These are phyloP conservation scores for Mesembrinibis cayennensis DNA, from an alignment of 2,113 vertebrate species.

Conservation along the genomic window DNA sequence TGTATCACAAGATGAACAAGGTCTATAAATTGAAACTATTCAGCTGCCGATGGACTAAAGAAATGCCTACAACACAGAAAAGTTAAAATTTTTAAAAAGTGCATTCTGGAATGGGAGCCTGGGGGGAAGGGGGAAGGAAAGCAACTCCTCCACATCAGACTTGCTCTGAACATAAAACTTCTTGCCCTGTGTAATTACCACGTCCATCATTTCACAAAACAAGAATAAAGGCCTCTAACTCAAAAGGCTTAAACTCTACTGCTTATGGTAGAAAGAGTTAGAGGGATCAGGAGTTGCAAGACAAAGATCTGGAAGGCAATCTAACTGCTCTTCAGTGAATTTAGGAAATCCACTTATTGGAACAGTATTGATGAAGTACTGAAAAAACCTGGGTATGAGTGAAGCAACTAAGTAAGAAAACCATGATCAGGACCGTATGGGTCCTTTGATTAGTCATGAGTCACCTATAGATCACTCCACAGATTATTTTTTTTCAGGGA, in stretches of 20 bases:
- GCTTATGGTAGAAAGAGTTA: background rate
- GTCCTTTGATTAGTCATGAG: background rate
- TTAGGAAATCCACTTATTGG: background rate
- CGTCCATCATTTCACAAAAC: background rate
- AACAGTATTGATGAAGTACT: background rate
- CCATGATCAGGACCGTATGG: background rate
- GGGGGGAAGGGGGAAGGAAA: background rate
- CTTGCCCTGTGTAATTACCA: background rate
- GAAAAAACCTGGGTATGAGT: background rate
- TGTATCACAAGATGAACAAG: background rate
- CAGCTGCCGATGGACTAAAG: background rate
- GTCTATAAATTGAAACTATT: background rate
- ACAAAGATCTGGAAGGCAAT: background rate
- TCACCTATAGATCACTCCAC: background rate
- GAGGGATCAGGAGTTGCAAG: background rate
- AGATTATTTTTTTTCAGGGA: background rate
- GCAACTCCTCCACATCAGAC: background rate
- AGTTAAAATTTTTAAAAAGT: background rate
- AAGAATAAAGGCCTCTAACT: background rate
- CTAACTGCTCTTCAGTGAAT: background rate
- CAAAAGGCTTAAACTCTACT: background rate
- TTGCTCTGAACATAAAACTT: background rate
- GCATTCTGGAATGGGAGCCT: background rate
- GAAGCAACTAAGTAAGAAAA: background rate
- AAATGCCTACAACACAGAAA: background rate